Percentiles rank a stretch among this genome's conserved stretches.
Evolutionary conservation across 2,797 vertebrate genomes (phyloP).

Genomic region (Varecia variegata): DNA sequence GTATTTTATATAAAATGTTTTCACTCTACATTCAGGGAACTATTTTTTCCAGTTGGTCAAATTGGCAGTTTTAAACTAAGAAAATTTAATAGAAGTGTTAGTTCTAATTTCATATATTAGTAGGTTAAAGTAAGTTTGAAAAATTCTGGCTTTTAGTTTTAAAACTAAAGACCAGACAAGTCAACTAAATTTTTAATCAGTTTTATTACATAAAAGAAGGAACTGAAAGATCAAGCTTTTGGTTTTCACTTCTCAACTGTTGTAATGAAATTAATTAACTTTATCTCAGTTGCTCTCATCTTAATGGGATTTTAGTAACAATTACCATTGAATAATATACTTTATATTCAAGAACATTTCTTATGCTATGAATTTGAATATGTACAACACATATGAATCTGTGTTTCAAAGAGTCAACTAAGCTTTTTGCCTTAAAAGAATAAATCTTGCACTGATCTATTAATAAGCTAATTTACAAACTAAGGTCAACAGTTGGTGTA

Average conservation of each 20-base stretch:
- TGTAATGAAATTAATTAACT: not conserved
- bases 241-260: not conserved
- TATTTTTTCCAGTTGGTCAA: conserved; percentile 2
- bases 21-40: not conserved
- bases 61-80: not conserved
- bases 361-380: not conserved
- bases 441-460: not conserved
- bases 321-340: not conserved
- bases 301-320: not conserved
- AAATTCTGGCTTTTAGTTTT: not conserved
- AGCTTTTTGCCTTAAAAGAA: not conserved
- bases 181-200: not conserved
- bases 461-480: not conserved
- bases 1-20: not conserved
- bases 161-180: not conserved
- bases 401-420: not conserved
- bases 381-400: not conserved
- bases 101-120: not conserved
- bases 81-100: not conserved
- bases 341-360: not conserved
- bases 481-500: not conserved
- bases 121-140: not conserved
- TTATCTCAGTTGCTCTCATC: not conserved
- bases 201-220: not conserved
- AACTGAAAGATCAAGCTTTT: not conserved